Conservation (phyloP, 1,140 invertebrate genomes). For the Palaemon carinicauda region DNA sequence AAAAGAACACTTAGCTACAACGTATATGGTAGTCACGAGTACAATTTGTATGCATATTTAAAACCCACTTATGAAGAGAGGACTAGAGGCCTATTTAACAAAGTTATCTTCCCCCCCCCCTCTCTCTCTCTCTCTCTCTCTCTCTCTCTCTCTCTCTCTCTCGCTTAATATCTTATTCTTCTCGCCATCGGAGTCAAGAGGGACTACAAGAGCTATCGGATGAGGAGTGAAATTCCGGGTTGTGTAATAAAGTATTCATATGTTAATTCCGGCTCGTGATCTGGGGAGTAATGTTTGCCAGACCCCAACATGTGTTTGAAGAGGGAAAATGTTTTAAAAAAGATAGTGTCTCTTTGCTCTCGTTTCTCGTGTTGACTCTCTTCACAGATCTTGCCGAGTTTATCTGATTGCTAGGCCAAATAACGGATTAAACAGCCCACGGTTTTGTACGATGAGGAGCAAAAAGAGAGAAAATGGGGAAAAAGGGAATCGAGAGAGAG, state of each 20-base stretch:
- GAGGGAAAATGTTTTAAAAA: too few relatives aligned
- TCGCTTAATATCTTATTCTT: neutral
- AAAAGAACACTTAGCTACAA: too few relatives aligned
- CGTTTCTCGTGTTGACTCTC: neutral
- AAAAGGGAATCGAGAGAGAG: neutral
- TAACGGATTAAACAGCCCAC: neutral
- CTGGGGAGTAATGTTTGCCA: constrained; percentile 25
- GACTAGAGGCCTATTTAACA: too few relatives aligned
- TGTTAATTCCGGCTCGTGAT: constrained; percentile 39
- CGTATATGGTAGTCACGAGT: too few relatives aligned
- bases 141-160: constrained; percentile 25
- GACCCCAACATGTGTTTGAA: constrained; percentile 6
- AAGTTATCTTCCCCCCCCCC: neutral
- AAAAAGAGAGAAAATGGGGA: neutral
- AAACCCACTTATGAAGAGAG: too few relatives aligned
- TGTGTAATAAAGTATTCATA: constrained; percentile 35
- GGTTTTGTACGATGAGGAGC: neutral
- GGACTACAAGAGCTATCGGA: too few relatives aligned
- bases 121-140: constrained; percentile 22
- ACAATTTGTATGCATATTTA: too few relatives aligned
- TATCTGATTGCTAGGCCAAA: neutral
- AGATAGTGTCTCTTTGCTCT: too few relatives aligned
- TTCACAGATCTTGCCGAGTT: neutral
- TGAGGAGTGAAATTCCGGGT: neutral
- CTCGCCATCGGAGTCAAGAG: neutral